A percentile compares a stretch with the other conserved stretches of the same genome.
Evolutionary conservation across 2,888 invertebrate genomes (phyloP).

Genomic region (Leptopilina syphax): DNA sequence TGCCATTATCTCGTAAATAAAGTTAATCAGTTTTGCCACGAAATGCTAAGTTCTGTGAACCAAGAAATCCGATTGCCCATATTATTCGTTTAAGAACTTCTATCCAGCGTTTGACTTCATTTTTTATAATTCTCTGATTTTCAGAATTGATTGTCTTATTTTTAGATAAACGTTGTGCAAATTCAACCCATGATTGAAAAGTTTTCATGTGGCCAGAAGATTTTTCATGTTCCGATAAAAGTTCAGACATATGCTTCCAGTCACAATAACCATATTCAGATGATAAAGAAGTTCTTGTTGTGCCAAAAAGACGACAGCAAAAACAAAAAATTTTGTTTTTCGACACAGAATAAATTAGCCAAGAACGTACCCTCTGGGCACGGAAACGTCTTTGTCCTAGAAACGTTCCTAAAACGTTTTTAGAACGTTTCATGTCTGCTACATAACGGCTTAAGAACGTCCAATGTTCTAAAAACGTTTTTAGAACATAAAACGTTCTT

Average conservation of each 20-base stretch:
- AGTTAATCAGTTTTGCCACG: conserved; percentile 14
- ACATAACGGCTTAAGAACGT: too few species aligned
- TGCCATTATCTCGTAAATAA: conserved; percentile 41
- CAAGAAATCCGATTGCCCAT: conserved; percentile 11
- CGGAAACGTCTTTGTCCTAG: too few species aligned
- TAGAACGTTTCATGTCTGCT: too few species aligned
- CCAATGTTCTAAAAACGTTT: too few species aligned
- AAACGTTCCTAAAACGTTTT: too few species aligned
- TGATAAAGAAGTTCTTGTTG: not conserved
- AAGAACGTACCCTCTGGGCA: too few species aligned
- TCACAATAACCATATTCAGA: not conserved
- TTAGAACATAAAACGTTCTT: too few species aligned
- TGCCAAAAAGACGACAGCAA: not conserved
- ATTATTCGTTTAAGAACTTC: conserved; percentile 9
- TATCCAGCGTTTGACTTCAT: conserved; percentile 25
- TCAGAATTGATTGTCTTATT: conserved; percentile 33
- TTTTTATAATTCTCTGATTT: conserved; percentile 25
- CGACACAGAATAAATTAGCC: conserved; percentile 4
- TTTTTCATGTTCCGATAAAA: conserved; percentile 34
- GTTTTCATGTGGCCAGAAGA: conserved; percentile 7
- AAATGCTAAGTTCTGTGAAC: conserved; percentile 35
- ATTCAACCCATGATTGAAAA: conserved; percentile 21
- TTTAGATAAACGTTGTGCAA: not conserved
- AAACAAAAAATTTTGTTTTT: conserved; percentile 4
- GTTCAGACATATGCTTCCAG: conserved; percentile 11